Conservation (phyloP, 2,113 vertebrate genomes). For the Dicaeum eximium region DNA sequence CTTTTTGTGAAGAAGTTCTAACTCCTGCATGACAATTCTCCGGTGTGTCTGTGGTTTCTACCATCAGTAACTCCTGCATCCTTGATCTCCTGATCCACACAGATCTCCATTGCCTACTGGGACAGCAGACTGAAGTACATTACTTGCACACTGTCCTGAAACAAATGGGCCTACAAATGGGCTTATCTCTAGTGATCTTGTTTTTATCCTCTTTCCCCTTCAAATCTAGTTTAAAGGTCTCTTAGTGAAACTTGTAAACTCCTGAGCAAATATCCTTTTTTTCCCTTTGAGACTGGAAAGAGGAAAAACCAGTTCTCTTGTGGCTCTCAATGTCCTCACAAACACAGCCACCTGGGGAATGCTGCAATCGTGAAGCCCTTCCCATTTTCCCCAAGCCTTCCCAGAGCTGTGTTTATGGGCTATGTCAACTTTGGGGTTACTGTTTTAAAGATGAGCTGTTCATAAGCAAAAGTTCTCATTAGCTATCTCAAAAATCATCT, state of each 20-base stretch:
- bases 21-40: background rate
- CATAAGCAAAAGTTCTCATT: no score
- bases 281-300: fast-evolving
- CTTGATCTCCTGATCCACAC: background rate
- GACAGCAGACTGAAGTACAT: background rate
- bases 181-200: background rate
- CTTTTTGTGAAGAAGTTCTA: background rate
- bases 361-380: no score
- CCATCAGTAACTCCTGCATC: background rate
- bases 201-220: background rate
- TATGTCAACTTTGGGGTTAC: no score
- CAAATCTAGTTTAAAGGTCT: background rate
- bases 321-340: no score
- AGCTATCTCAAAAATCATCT: no score
- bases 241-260: background rate
- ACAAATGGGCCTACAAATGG: background rate
- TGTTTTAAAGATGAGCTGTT: no score
- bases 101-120: background rate
- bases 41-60: background rate
- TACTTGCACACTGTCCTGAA: background rate
- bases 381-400: no score
- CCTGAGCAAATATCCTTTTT: background rate
- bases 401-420: no score
- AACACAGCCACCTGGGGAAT: no score
- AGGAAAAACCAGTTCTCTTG: no score